Conservation (phyloP, 2,888 invertebrate species). For the Tuberolachnus salignus region DNA sequence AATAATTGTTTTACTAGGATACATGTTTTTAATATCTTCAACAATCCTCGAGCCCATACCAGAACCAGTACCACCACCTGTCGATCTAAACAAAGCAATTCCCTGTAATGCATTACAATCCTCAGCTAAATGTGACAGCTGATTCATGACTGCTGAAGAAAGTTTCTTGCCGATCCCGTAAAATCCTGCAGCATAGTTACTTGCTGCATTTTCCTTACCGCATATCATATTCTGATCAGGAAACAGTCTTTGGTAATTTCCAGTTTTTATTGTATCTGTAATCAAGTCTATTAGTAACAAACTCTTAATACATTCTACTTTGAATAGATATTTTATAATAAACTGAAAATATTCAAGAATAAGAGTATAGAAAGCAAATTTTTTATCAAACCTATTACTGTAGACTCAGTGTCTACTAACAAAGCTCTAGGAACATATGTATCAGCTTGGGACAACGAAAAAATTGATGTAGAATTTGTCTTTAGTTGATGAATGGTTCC, state of each 20-base stretch:
- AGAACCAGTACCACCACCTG: constrained; percentile 80
- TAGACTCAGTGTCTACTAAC: constrained; percentile 47
- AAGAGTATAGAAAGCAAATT: not conserved
- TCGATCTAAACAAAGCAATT: constrained; percentile 71
- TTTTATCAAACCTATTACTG: constrained; percentile 23
- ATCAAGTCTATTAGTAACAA: not conserved
- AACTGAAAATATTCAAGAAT: not conserved
- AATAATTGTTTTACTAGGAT: constrained; percentile 70
- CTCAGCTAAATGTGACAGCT: constrained; percentile 51
- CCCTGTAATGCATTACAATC: constrained; percentile 60
- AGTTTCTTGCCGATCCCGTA: constrained; percentile 38
- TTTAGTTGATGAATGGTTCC: constrained; percentile 63
- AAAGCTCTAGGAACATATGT: constrained; percentile 40
- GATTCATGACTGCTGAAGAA: constrained; percentile 6
- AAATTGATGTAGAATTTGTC: constrained; percentile 36
- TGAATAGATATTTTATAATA: no score
- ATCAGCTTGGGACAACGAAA: not conserved
- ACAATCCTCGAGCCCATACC: constrained; percentile 74
- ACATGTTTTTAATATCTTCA: constrained; percentile 70
- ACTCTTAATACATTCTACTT: not conserved
- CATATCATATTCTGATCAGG: constrained; percentile 2
- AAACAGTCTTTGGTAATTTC: constrained; percentile 15
- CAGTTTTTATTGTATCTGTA: constrained; percentile 28
- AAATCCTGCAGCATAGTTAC: constrained; percentile 33
- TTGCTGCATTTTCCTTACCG: constrained; percentile 35